Evolutionary conservation across 2,797 vertebrate genomes (phyloP), one percentile per base, ranked within the genome.

Genomic region (Potorous gilbertii): DNA sequence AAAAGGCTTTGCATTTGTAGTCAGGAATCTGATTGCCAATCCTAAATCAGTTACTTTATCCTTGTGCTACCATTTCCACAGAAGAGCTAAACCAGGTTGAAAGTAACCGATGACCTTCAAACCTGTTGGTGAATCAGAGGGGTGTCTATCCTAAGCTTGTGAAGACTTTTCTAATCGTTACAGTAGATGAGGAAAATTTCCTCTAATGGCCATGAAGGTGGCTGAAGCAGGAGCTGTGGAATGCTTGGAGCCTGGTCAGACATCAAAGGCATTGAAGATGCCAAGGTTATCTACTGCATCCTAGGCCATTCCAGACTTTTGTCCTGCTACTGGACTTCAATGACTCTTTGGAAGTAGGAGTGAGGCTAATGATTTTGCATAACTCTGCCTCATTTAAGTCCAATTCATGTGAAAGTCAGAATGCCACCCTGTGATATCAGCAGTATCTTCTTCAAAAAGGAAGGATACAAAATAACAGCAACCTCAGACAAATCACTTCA

Each of bases 101-200:
- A 0, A 0, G n/a, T 9, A 21, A 74, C 66, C 3, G 2, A 40
- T 8, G 5, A n/a, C 1, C n/a, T 2, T 74, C 16, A 3, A 74
- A 74, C n/a, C n/a, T 16, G 18, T n/a, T n/a, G 14, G 0, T 74
- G 18, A 74, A 6, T 40, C 40, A 40, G 16, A 5, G 34, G n/a
- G n/a, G 5, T 21, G 4, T 21, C 5, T 74, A 74, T 11, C 6
- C n/a, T n/a, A 40, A 74, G n/a, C 4, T 16, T 2, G 14, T 6
- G 14, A 66, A 66, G 34, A 74, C 57, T 40, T 8, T 21, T 16
- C 66, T 74, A 40, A 40, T 74, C 40, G n/a, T 16, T 40, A 40
- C 21, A 6, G n/a, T 74, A 0, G 34, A 8, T 74, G n/a, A 40
- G 16, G n/a, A 74, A 5, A 21, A 74, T 21, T 40, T 74, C 66